phyloP scores from a whole-genome alignment of 2,113 vertebrate genomes.

The Gnathonemus longibarbis region DNA sequence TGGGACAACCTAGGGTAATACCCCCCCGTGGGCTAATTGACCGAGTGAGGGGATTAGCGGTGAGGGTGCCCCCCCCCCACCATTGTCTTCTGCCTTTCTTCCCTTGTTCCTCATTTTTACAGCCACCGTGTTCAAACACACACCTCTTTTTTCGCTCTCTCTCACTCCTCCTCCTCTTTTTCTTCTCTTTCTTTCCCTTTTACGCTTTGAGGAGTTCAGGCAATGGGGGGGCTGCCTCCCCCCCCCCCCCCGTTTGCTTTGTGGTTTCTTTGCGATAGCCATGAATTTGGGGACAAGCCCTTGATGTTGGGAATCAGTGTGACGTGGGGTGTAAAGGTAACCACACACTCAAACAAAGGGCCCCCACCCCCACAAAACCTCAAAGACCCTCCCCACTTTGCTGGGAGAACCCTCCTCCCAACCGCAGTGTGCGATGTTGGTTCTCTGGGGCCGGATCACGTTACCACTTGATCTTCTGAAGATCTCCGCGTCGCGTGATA shows the following conservation, averaged over 20 bases:
- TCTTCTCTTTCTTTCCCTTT: constrained; percentile 30
- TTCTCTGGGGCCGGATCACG: constrained; percentile 30
- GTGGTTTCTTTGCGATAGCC: constrained; percentile 43
- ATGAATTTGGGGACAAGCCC: constrained; percentile 48
- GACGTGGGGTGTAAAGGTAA: constrained; percentile 17
- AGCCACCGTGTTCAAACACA: background rate
- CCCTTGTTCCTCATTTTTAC: background rate
- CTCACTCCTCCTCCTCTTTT: constrained; percentile 41
- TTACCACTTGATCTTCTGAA: constrained; percentile 24
- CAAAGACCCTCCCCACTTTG: constrained; percentile 46
- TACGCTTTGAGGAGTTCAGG: background rate
- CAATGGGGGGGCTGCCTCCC: too few relatives aligned
- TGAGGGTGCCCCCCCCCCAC: background rate
- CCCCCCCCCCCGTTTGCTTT: too few relatives aligned
- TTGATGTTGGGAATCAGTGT: constrained; percentile 50
- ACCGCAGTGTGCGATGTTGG: constrained; percentile 37
- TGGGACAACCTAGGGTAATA: background rate
- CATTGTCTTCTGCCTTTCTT: background rate
- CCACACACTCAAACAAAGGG: constrained; percentile 47
- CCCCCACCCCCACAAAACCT: constrained; percentile 45
- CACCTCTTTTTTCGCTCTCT: background rate
- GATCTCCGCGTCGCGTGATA: background rate
- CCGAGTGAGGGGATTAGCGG: background rate
- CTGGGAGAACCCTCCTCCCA: constrained; percentile 24
- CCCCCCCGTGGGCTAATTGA: background rate